Conservation (phyloP, 1,140 invertebrate genomes). For the Brachionus sp. region DNA sequence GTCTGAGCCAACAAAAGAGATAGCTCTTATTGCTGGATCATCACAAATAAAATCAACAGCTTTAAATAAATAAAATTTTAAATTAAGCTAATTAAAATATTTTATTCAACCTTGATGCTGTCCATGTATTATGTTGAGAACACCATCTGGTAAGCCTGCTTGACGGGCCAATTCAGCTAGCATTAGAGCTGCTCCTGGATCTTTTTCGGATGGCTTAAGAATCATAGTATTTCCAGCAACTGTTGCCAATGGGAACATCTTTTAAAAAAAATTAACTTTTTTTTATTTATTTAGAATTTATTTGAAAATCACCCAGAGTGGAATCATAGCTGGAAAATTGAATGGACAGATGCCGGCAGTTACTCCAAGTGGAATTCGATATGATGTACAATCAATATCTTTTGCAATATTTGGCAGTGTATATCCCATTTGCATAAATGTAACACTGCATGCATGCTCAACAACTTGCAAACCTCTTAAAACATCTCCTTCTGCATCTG, state of each 20-base stretch:
- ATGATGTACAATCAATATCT: slow-evolving; percentile 71
- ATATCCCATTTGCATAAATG: slow-evolving; percentile 85
- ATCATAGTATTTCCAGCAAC: slow-evolving; percentile 78
- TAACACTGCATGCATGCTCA: slow-evolving; percentile 89
- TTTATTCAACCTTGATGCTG: slow-evolving; percentile 64
- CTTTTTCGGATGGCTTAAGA: slow-evolving; percentile 87
- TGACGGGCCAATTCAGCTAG: slow-evolving; percentile 81
- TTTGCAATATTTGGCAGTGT: slow-evolving; percentile 82
- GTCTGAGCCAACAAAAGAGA: slow-evolving; percentile 97
- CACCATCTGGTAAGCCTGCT: slow-evolving; percentile 86
- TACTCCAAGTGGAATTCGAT: slow-evolving; percentile 79
- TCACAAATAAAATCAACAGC: slow-evolving; percentile 96
- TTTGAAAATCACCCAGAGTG: slow-evolving; percentile 71
- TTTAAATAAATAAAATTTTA: slow-evolving; percentile 47
- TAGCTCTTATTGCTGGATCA: slow-evolving; percentile 88
- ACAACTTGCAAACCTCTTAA: slow-evolving; percentile 94
- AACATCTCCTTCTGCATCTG: slow-evolving; percentile 97
- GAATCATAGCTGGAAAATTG: slow-evolving; percentile 97
- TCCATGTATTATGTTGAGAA: slow-evolving; percentile 94
- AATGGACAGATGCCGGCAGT: slow-evolving; percentile 76
- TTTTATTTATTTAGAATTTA: not conserved
- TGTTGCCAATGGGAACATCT: slow-evolving; percentile 85
- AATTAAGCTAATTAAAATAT: slow-evolving; percentile 60
- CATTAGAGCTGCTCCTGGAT: slow-evolving; percentile 91
- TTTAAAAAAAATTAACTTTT: not conserved